These are phyloP conservation scores for Oryzias dopingdopingensis DNA, from an alignment of 2,797 vertebrate genomes.

Conservation along the genomic window DNA sequence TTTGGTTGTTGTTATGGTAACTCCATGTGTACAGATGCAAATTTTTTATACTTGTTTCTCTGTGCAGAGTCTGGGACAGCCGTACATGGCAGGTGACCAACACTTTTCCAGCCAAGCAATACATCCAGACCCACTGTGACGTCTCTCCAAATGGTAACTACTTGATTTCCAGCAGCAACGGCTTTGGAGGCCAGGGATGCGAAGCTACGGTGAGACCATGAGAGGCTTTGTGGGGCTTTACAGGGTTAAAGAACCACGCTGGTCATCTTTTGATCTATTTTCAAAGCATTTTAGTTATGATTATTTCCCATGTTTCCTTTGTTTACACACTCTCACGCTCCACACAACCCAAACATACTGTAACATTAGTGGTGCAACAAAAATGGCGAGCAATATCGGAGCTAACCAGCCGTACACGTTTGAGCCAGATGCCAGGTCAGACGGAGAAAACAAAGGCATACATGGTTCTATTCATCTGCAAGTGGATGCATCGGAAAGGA, in stretches of 20 bases:
- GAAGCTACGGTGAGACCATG: conserved; percentile 87
- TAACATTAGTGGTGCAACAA: too few relatives aligned
- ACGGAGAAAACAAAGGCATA: too few relatives aligned
- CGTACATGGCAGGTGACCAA: conserved; percentile 87
- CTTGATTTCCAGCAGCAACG: conserved; percentile 89
- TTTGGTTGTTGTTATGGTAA: neutral
- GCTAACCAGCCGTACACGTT: too few relatives aligned
- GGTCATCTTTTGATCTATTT: too few relatives aligned
- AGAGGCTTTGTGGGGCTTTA: conserved; percentile 1
- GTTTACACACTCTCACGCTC: too few relatives aligned
- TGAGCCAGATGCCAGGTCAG: too few relatives aligned
- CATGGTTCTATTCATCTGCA: too few relatives aligned
- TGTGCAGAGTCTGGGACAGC: conserved; percentile 90
- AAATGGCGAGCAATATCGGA: too few relatives aligned
- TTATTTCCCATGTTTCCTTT: too few relatives aligned
- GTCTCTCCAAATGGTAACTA: conserved; percentile 83
- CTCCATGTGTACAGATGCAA: neutral
- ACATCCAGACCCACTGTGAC: conserved; percentile 94
- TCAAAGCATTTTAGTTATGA: too few relatives aligned
- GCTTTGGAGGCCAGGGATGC: conserved; percentile 87
- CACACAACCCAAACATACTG: too few relatives aligned
- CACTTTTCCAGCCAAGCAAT: conserved; percentile 86
- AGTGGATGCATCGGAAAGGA: too few relatives aligned
- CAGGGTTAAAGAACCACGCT: neutral
- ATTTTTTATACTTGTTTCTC: conserved; percentile 7